These are phyloP conservation scores for Mesaphorura yosii DNA, from an alignment of 1,140 invertebrate genomes.

Conservation along the genomic window DNA sequence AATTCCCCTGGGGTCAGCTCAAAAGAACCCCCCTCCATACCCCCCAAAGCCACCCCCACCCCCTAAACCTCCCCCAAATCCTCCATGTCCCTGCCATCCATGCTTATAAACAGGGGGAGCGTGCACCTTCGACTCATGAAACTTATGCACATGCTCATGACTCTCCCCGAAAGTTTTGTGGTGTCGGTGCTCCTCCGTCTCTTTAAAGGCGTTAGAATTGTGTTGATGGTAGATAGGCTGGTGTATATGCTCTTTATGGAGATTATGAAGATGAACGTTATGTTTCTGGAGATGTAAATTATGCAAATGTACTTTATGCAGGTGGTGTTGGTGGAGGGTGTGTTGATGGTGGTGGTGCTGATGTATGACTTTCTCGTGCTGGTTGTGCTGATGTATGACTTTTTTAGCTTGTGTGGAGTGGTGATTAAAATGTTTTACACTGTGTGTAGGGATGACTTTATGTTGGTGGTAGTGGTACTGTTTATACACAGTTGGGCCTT, in stretches of 20 bases:
- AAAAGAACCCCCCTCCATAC: too few relatives aligned
- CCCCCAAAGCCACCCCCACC: too few relatives aligned
- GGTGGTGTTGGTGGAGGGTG: constrained; percentile 7
- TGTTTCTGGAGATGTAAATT: constrained; percentile 6
- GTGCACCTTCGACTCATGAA: neutral
- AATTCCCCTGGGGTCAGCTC: too few relatives aligned
- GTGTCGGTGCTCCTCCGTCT: neutral
- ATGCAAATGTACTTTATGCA: constrained; percentile 11
- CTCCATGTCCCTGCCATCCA: too few relatives aligned
- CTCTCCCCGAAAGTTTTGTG: neutral
- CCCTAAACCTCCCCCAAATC: too few relatives aligned
- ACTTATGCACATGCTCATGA: neutral
- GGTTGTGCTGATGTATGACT: constrained; percentile 10
- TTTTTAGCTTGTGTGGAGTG: constrained; percentile 1
- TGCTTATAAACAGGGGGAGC: neutral
- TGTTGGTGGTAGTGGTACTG: constrained; percentile 4
- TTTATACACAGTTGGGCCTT: constrained; percentile 7
- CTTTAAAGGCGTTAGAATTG: neutral
- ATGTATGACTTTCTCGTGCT: constrained; percentile 5
- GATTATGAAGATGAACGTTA: constrained; percentile 2
- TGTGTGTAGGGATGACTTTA: constrained; percentile 1
- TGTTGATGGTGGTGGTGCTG: constrained; percentile 11
- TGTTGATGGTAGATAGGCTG: constrained; percentile 3
- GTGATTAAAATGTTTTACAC: constrained; percentile 2
- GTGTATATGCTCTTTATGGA: neutral